Evolutionary conservation across 2,888 invertebrate genomes (phyloP).

Genomic region (Gari tellinella): DNA sequence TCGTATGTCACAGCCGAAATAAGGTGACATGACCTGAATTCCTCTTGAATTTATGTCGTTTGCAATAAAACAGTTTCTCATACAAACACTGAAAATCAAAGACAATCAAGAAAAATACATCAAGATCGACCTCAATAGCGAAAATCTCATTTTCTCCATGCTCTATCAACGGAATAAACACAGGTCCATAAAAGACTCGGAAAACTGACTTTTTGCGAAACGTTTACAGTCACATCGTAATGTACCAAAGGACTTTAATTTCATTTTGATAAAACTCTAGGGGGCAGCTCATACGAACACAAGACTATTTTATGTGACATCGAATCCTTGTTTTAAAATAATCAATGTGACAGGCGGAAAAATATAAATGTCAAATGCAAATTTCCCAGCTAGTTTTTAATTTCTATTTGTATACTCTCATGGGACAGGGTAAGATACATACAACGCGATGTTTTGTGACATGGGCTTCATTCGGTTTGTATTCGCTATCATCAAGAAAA

Average conservation of each 20-base stretch:
- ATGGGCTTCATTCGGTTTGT: not conserved
- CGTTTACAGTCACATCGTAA: constrained; percentile 2
- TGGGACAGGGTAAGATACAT: not conserved
- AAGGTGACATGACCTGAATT: no score
- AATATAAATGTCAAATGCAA: constrained; percentile 14
- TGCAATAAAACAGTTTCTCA: no score
- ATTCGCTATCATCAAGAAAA: no score
- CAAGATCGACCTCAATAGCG: no score
- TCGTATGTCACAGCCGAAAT: no score
- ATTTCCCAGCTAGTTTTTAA: constrained; percentile 5
- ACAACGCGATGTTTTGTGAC: constrained; percentile 1
- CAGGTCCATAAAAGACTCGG: no score
- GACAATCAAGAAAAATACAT: no score
- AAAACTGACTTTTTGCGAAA: not conserved
- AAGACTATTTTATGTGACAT: constrained; percentile 16
- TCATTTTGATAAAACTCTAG: not conserved
- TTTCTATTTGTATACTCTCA: constrained; percentile 1
- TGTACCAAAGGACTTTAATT: not conserved
- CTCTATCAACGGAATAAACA: no score
- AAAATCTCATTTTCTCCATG: no score
- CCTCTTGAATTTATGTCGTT: no score
- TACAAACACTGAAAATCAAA: no score
- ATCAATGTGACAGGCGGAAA: constrained; percentile 1
- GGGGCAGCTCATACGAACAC: not conserved
- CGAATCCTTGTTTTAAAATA: constrained; percentile 11